Percentiles rank a stretch among this genome's conserved stretches.
phyloP scores from a whole-genome alignment of 2,888 invertebrate species.

The Tanypteryx hageni region DNA sequence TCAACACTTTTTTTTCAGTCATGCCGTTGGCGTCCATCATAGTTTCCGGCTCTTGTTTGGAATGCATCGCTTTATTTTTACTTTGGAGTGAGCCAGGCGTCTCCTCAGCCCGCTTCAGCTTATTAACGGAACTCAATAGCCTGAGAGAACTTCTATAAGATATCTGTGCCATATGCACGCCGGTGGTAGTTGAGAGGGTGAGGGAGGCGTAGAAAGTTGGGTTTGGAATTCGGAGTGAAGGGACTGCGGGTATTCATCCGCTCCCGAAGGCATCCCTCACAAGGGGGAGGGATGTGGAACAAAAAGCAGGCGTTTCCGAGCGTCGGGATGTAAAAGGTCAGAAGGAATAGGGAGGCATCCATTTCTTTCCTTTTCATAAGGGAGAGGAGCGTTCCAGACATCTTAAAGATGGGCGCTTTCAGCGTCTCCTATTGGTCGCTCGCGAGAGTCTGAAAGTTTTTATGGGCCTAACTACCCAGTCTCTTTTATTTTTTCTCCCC shows the following conservation, averaged over 20 bases:
- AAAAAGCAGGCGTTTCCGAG: background rate
- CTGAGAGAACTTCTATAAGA: background rate
- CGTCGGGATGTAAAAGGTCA: slow-evolving; percentile 10
- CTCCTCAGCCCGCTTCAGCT: background rate
- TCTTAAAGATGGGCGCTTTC: slow-evolving; percentile 10
- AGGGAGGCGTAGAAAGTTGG: background rate
- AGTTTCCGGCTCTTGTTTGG: background rate
- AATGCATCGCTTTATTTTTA: background rate
- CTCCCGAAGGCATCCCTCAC: background rate
- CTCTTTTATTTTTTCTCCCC: background rate
- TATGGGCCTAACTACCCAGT: background rate
- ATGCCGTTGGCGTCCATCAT: no score
- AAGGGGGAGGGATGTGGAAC: background rate
- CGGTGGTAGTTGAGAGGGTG: background rate
- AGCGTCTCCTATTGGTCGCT: background rate
- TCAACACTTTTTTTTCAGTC: no score
- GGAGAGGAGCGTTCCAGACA: background rate
- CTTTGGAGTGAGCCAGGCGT: background rate
- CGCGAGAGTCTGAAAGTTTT: background rate
- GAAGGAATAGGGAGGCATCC: slow-evolving; percentile 4
- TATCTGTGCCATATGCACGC: background rate
- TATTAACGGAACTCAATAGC: background rate
- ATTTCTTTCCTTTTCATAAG: slow-evolving; percentile 3
- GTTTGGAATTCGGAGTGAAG: background rate
- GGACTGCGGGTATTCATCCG: background rate